Evolutionary conservation across 2,113 vertebrate genomes (phyloP).

Genomic region (Cyrtonyx montezumae): DNA sequence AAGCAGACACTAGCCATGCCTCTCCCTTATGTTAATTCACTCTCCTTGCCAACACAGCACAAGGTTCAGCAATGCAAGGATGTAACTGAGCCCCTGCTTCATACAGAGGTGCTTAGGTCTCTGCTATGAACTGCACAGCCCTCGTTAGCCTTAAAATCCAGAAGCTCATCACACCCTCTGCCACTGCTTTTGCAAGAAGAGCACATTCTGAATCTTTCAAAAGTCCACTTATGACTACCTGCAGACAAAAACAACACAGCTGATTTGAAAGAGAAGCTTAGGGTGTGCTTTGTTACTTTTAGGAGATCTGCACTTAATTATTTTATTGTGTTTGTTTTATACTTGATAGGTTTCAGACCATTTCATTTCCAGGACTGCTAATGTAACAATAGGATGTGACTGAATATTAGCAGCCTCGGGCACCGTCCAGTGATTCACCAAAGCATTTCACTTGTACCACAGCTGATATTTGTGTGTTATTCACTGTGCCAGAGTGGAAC

Average conservation of each 20-base stretch:
- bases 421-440: background rate
- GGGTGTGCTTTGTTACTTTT: conserved; percentile 23
- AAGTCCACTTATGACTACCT: background rate
- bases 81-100: background rate
- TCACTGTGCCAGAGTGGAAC: conserved; percentile 29
- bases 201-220: background rate
- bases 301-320: background rate
- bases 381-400: background rate
- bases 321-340: background rate
- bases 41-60: background rate
- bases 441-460: conserved; percentile 36
- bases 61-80: background rate
- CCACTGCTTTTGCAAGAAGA: background rate
- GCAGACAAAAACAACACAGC: background rate
- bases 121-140: background rate
- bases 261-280: background rate
- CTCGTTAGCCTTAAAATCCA: background rate
- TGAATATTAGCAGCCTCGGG: background rate
- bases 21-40: conserved; percentile 9
- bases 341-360: background rate
- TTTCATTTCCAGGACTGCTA: background rate
- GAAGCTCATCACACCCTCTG: background rate
- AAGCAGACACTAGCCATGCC: background rate
- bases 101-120: background rate
- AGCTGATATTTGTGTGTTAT: conserved; percentile 29